Base-by-base conservation (phyloP, 2,113 vertebrate species). In the Brachypodius melanocephalos region DNA sequence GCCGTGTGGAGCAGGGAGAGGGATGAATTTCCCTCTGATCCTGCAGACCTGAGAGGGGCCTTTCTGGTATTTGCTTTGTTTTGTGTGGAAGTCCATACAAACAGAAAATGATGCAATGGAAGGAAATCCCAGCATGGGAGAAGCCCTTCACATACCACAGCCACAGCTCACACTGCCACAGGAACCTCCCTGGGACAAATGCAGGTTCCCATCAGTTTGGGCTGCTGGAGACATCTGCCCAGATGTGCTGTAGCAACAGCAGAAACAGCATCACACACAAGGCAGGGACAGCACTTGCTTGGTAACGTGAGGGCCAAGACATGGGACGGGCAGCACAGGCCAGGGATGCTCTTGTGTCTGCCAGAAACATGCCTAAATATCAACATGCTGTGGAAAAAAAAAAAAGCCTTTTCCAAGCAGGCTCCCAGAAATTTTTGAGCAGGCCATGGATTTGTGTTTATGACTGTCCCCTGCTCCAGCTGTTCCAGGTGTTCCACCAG, bases 141-240 rank as follows among this genome's bases (percentile, higher is more conserved):
- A 92, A 88, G 69, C 25, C 42, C 43, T 57, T 57, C 54, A 22
- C 0, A 0, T 36, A 19, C 18, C 3, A 7, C 69, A 79, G 49
- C 31, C 58, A 52, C 0, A 0, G 71, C 62, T 88, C 66, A 15
- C 1, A 0, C 21, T 54, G 72, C 48, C 68, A 31, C 1, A 0
- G 81, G 73, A 84, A 57, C 48, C 10, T 34, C 57, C 62, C 26
- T 4, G 8, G 32, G 66, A 73, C 13, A 65, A 51, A 78, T 12
- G 21, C 5, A 3, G 34, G 26, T 36, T 54, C 5, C 67, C 5
- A 6, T 36, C 42, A 40, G 32, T 15, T 62, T 43, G 5, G 42
- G 77, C 12, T 78, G 40, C 52, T 3, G 1, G 29, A 59, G 5
- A 81, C 74, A 95, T 29, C 89, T 88, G 84, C 25, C 84, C 93